A percentile compares a stretch with the other conserved stretches of the same genome.
Conservation (phyloP, 2,797 vertebrate species). For the Dendrocincla tyrannina region DNA sequence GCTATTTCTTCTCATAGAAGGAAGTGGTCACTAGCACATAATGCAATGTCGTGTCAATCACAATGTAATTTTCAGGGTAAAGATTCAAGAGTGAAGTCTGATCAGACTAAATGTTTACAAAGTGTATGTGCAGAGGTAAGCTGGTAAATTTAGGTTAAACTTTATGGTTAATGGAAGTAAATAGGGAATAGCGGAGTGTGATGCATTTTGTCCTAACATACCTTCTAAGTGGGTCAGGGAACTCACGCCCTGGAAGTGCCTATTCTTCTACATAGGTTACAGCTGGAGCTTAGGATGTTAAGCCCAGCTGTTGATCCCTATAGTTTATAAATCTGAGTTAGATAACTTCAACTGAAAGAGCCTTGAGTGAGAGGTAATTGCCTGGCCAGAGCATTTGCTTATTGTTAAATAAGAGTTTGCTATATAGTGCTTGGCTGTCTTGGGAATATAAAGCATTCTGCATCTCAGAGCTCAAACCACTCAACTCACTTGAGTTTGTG, state of each 20-base stretch:
- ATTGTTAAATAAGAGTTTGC: neutral
- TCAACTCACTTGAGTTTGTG: neutral
- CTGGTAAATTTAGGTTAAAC: neutral
- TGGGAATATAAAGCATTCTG: neutral
- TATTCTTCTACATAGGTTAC: neutral
- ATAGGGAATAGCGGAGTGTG: neutral
- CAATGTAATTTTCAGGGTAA: neutral
- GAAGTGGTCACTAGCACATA: neutral
- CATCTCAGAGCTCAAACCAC: neutral
- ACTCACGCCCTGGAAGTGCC: neutral
- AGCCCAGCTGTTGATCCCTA: neutral
- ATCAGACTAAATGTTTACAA: neutral
- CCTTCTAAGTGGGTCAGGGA: constrained; percentile 21
- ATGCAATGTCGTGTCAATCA: neutral
- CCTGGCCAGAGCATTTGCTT: neutral
- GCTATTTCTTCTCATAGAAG: neutral
- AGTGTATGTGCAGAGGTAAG: neutral
- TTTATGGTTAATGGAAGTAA: neutral
- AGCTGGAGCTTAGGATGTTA: neutral
- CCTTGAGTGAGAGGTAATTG: neutral
- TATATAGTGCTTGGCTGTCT: neutral
- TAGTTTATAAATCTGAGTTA: neutral
- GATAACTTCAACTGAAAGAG: neutral
- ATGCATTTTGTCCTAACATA: neutral
- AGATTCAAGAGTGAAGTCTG: neutral